Percentiles rank a stretch among this genome's conserved stretches.
These are phyloP conservation scores for Calameuta filiformis DNA, from an alignment of 2,888 invertebrate species.

Conservation along the genomic window DNA sequence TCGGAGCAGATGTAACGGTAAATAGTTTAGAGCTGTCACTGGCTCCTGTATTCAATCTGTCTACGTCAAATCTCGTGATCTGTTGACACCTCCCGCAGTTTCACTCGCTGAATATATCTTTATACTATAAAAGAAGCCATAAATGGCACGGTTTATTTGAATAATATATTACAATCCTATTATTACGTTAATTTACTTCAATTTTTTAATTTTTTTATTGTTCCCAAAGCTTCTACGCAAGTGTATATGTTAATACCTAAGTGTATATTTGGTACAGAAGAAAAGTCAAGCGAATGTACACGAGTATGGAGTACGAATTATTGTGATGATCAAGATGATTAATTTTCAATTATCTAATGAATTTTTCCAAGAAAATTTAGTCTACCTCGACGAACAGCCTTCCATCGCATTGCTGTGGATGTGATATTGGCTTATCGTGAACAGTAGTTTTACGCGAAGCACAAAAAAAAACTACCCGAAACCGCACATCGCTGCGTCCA, in stretches of 20 bases:
- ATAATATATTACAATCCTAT: background rate
- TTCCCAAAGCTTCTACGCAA: background rate
- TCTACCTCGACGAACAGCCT: background rate
- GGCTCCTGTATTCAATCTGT: background rate
- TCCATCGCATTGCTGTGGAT: background rate
- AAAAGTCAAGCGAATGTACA: background rate
- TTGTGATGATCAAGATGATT: background rate
- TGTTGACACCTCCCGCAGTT: background rate
- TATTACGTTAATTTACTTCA: background rate
- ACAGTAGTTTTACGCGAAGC: slow-evolving; percentile 3
- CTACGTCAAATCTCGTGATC: background rate
- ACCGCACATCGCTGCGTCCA: slow-evolving; percentile 29
- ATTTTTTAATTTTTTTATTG: too few species aligned
- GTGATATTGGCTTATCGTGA: background rate
- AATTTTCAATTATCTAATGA: background rate
- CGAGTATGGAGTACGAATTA: background rate
- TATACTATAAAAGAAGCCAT: background rate
- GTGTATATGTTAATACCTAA: background rate
- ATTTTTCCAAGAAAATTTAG: background rate
- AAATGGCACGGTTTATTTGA: background rate
- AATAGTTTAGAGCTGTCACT: background rate
- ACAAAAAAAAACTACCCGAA: slow-evolving; percentile 32
- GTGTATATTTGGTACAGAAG: background rate
- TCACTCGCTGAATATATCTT: background rate
- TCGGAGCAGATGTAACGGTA: background rate